phyloP scores from a whole-genome alignment of 2,113 vertebrate genomes.

The Nymphicus hollandicus region DNA sequence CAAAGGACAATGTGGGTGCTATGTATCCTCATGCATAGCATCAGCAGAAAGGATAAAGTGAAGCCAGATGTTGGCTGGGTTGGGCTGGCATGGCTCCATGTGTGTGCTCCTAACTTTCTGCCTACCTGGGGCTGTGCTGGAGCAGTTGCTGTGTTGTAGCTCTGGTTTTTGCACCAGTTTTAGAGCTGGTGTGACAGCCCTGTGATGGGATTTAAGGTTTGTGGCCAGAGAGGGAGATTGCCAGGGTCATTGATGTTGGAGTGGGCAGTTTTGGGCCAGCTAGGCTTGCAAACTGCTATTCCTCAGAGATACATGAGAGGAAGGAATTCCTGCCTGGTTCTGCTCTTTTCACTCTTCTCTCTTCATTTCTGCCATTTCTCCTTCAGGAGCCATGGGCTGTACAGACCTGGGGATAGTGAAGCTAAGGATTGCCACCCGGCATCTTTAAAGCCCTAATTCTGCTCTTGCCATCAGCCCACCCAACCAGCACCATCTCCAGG shows the following conservation, averaged over 20 bases:
- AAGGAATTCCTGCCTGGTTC: neutral
- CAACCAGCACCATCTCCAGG: accelerated
- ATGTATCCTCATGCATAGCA: neutral
- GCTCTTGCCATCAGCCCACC: neutral
- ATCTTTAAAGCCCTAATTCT: neutral
- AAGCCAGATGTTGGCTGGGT: conserved; percentile 33
- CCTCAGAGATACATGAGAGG: accelerated
- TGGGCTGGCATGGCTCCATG: neutral
- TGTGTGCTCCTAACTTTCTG: neutral
- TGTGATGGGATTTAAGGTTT: accelerated
- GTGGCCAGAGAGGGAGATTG: neutral
- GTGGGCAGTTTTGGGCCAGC: neutral
- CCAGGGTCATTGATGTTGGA: accelerated
- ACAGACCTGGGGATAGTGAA: neutral
- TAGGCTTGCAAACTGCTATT: neutral
- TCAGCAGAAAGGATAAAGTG: neutral
- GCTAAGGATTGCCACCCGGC: neutral
- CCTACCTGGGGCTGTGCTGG: neutral
- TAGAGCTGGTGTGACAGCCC: neutral
- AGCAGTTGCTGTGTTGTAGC: neutral
- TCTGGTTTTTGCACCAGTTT: neutral
- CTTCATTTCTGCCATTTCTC: neutral
- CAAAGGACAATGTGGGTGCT: neutral
- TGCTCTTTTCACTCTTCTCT: neutral
- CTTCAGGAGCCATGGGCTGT: neutral